Percentiles rank a stretch among this genome's conserved stretches.
Conservation (phyloP, 2,888 invertebrate genomes). For the Amorpha juglandis region DNA sequence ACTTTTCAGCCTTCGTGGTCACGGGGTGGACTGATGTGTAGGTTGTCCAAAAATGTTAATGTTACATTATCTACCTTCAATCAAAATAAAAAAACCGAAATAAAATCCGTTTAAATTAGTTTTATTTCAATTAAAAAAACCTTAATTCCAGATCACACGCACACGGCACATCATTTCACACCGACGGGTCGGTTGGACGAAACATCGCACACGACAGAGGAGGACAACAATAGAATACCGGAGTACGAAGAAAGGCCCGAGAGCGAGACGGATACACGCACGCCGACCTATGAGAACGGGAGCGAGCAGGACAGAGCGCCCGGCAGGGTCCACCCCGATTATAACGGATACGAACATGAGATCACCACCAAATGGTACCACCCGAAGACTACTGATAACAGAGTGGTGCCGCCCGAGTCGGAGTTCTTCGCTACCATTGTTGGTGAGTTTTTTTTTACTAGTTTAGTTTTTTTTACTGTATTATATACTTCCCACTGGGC, state of each 20-base stretch:
- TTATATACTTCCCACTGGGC: too few species aligned
- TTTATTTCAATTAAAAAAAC: too few species aligned
- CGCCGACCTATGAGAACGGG: conserved; percentile 67
- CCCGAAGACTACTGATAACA: conserved; percentile 75
- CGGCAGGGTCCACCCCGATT: conserved; percentile 66
- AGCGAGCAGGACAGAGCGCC: conserved; percentile 58
- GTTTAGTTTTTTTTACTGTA: too few species aligned
- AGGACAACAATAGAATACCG: conserved; percentile 71
- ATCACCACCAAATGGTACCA: conserved; percentile 79
- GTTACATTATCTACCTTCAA: too few species aligned
- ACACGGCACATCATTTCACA: conserved; percentile 66
- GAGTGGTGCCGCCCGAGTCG: conserved; percentile 77
- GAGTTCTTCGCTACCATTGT: conserved; percentile 80
- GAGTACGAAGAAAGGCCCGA: conserved; percentile 68
- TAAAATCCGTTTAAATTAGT: too few species aligned
- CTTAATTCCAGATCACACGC: conserved; percentile 61
- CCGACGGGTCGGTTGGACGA: conserved; percentile 70
- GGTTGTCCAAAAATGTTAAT: too few species aligned
- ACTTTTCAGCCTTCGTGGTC: too few species aligned
- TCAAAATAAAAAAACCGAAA: too few species aligned
- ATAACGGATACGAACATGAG: conserved; percentile 73
- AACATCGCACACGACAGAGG: conserved; percentile 76
- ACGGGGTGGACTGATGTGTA: too few species aligned
- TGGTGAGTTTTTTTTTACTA: conserved; percentile 55
- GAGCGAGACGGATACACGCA: conserved; percentile 66